Base-by-base conservation (phyloP, 2,113 vertebrate genomes). In the Ciconia stormi region DNA sequence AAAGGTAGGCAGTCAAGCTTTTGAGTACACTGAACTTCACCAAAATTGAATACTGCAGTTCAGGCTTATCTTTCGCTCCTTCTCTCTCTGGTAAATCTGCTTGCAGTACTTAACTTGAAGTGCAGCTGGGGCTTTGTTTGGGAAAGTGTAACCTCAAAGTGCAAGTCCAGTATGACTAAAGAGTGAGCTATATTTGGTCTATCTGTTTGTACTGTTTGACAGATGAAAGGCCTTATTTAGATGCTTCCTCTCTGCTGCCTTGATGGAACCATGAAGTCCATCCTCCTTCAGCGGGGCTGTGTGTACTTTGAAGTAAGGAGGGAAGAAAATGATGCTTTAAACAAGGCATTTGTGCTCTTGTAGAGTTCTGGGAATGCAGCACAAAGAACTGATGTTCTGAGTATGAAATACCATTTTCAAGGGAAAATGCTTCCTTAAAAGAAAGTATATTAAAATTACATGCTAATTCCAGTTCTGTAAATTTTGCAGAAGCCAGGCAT, bases 241-340 rank as follows among this genome's bases (percentile, higher is more conserved):
- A 16, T 82, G 40, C 16, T 92, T 83, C 15, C 10, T 87, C 34
- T 86, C 13, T 83, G 62, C 63, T 90, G 38, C 71, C 55, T 55
- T 78, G 59, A 27, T 88, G 52, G 38, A 74, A 71, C 55, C 16
- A 26, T 40, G 16, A 81, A 70, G 47, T 26, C 10, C 3, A 38
- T 59, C 3, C 27, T 84, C 50, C 42, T 89, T 89, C 0, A 0
- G 22, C 5, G 0, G 29, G n/a, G 10, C 25, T 29, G 1, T 29
- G 25, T 62, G 25, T 42, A 29, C 11, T 85, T 93, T 93, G 81
- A 95, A 91, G 29, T 32, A 67, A 67, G 26, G 34, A 83, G 55
- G 25, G 55, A 78, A 88, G 36, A 83, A 80, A 90, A 62, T 8
- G 2, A 42, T 42, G 9, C 53, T 73, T 88, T 81, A 73, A 88